phyloP scores from a whole-genome alignment of 2,888 invertebrate species.

The Pycnomerus fuliginosus region DNA sequence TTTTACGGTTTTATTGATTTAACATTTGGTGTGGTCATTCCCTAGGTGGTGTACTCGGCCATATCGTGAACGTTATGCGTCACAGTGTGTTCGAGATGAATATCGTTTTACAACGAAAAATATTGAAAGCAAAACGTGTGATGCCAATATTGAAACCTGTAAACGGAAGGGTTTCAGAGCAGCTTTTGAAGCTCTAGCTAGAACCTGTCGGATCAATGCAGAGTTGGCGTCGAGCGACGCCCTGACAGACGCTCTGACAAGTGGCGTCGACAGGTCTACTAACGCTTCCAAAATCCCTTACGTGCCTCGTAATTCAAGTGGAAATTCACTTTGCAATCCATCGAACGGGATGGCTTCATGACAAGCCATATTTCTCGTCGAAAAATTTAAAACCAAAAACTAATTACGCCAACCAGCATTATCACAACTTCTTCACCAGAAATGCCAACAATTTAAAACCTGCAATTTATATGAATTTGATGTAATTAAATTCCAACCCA shows the following conservation, averaged over 20 bases:
- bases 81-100: slow-evolving; percentile 24
- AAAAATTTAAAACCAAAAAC: slow-evolving; percentile 4
- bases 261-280: slow-evolving; percentile 30
- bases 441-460: no score
- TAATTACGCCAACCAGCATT: not conserved
- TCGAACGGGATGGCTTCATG: slow-evolving; percentile 14
- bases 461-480: slow-evolving; percentile 8
- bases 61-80: no score
- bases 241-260: slow-evolving; percentile 30
- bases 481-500: slow-evolving; percentile 10
- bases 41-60: no score
- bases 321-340: slow-evolving; percentile 26
- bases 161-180: slow-evolving; percentile 25
- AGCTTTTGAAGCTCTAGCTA: slow-evolving; percentile 24
- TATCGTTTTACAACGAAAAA: slow-evolving; percentile 26
- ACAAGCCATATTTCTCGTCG: slow-evolving; percentile 8
- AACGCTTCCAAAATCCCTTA: slow-evolving; percentile 28
- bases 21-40: no score
- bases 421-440: no score
- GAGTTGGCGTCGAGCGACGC: slow-evolving; percentile 25
- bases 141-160: slow-evolving; percentile 22
- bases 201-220: slow-evolving; percentile 25
- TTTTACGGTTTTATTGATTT: no score
- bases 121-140: slow-evolving; percentile 25
- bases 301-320: slow-evolving; percentile 28